These are phyloP conservation scores for Crioceris asparagi DNA, from an alignment of 2,888 invertebrate genomes.

Conservation along the genomic window DNA sequence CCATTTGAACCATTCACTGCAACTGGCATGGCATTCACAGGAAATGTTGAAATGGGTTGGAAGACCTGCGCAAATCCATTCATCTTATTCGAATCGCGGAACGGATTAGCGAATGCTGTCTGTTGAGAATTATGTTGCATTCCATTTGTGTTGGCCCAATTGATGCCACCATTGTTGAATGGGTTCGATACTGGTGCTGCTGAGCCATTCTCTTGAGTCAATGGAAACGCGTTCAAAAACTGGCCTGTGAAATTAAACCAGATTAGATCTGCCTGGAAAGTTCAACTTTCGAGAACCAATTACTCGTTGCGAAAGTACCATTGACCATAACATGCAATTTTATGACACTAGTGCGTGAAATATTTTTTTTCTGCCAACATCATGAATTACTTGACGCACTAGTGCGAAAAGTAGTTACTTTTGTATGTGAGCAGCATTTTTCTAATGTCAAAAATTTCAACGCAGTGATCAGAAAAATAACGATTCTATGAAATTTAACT, in stretches of 20 bases:
- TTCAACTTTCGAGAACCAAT: too few species aligned
- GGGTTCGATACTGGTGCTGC: conserved; percentile 28
- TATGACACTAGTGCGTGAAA: too few species aligned
- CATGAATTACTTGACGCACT: too few species aligned
- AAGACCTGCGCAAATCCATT: conserved; percentile 27
- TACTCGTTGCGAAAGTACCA: too few species aligned
- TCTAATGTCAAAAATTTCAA: too few species aligned
- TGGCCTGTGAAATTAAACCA: too few species aligned
- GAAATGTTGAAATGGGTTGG: conserved; percentile 25
- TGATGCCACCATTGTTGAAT: conserved; percentile 17
- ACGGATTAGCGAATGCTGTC: conserved; percentile 29
- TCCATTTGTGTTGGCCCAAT: conserved; percentile 16
- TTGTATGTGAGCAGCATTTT: background rate
- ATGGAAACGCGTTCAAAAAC: conserved; percentile 30
- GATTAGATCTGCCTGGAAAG: too few species aligned
- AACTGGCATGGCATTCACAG: conserved; percentile 20
- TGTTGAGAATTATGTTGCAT: conserved; percentile 15
- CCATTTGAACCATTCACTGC: conserved; percentile 15
- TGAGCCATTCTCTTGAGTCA: conserved; percentile 24
- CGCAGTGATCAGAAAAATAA: too few species aligned
- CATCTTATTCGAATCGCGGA: conserved; percentile 24
- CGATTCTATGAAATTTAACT: too few species aligned
- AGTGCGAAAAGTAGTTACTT: background rate
- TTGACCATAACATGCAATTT: too few species aligned
- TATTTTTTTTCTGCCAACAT: too few species aligned